Base-by-base conservation (phyloP, 64 coral and sea anemone species). In the Dendronephthya gigantea region DNA sequence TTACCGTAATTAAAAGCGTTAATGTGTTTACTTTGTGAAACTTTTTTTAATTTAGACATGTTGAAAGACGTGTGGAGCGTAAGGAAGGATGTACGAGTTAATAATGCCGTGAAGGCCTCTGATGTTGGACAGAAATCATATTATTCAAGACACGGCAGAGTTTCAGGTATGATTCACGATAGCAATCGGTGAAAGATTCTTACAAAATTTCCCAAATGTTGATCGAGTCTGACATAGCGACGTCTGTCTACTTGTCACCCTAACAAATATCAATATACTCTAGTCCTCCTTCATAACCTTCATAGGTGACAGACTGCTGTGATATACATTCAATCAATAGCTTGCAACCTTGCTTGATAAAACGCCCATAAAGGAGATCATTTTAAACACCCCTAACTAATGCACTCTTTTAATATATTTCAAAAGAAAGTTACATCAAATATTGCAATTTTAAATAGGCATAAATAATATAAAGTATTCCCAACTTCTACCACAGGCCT, bases 111-210 rank as follows among this genome's bases (percentile, higher is more conserved):
- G 25, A 79, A 79, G 36, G 72, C 72, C 0, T 33, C 32, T 3
- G 72, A 79, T 79, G 29, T 36, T 79, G 72, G 72, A 29, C 32
- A 34, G 30, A 79, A 79, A 79, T 79, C 72, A 34, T 79, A 36
- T 79, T 79, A 79, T 79, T 79, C 72, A 79, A 30, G 72, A 79
- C 72, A 79, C 29, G 36, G 36, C 7, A 19, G 30, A 13, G 16
- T 2, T 15, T 34, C 72, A 79, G 72, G 72, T 79, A 79, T 38
- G 30, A 28, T 79, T 36, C 37, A 29, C n/a, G n/a, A 34, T 19
- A 36, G 29, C 12, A 9, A 4, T 28, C 1, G 72, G 29, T 27
- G n/a, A 30, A 74, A 35, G n/a, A 13, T 74, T 27, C 9, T 25
- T 74, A 1, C n/a, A 74, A 35, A 25, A n/a, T n/a, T n/a, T n/a